Evolutionary conservation across 2,888 invertebrate species (phyloP).

Genomic region (Ceriagrion tenellum): DNA sequence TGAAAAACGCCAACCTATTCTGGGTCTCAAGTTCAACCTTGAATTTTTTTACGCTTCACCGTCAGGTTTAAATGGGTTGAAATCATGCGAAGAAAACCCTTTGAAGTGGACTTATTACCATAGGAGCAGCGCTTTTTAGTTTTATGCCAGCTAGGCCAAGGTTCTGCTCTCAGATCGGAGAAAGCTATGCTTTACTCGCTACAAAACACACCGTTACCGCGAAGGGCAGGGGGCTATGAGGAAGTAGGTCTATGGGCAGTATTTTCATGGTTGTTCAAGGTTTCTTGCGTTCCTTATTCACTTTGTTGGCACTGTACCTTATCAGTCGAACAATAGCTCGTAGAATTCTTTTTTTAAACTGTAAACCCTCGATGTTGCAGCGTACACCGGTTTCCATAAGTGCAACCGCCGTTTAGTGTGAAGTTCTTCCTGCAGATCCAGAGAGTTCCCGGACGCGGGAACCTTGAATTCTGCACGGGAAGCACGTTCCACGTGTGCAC

Average conservation of each 20-base stretch:
- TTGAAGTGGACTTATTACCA: neutral
- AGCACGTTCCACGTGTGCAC: neutral
- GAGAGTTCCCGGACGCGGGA: neutral
- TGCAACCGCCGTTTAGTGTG: neutral
- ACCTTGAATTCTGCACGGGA: neutral
- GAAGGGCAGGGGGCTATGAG: neutral
- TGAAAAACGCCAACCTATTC: neutral
- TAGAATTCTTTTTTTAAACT: neutral
- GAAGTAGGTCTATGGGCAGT: neutral
- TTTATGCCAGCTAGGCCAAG: constrained; percentile 5
- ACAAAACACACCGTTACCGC: neutral
- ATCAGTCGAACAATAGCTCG: constrained; percentile 9
- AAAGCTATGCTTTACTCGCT: neutral
- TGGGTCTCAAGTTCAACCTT: neutral
- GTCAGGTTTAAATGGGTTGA: neutral
- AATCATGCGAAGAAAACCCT: neutral
- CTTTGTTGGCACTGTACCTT: neutral
- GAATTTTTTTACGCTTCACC: neutral
- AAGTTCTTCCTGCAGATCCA: neutral
- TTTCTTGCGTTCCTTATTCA: neutral
- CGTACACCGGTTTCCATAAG: neutral
- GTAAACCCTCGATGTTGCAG: neutral
- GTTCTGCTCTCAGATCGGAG: neutral
- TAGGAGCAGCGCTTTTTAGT: neutral
- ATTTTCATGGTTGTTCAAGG: neutral